phyloP scores from a whole-genome alignment of 2,113 vertebrate genomes.

The Asarcornis scutulata region DNA sequence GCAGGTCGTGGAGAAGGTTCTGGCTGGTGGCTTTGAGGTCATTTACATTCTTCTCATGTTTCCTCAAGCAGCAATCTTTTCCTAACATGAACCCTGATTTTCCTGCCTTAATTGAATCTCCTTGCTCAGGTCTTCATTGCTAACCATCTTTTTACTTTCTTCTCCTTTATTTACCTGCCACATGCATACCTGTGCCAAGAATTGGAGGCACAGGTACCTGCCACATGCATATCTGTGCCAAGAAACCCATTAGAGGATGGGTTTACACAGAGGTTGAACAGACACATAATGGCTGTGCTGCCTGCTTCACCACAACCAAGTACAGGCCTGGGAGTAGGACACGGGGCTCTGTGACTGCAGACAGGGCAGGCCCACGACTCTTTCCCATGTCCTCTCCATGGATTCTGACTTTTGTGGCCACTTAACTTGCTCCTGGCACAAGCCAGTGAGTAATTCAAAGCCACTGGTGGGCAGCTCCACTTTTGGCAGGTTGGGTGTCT shows the following conservation, averaged over 20 bases:
- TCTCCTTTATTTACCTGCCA: background rate
- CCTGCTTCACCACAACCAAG: background rate
- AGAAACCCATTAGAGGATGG: background rate
- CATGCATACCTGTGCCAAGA: background rate
- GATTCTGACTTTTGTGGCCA: background rate
- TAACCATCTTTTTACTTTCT: background rate
- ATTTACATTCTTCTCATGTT: background rate
- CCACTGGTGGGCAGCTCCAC: background rate
- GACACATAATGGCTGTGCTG: background rate
- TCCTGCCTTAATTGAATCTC: background rate
- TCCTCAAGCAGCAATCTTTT: background rate
- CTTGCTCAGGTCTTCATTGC: background rate
- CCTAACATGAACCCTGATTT: background rate
- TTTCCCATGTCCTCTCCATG: rapidly evolving
- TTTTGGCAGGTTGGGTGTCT: background rate
- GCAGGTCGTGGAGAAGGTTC: background rate
- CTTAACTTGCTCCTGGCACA: background rate
- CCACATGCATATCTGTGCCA: background rate
- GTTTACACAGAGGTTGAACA: background rate
- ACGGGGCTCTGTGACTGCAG: background rate
- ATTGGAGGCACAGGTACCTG: too few species aligned
- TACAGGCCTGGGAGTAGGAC: background rate
- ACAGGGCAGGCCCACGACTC: background rate
- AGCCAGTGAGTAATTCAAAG: background rate
- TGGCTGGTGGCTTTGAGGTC: background rate